phyloP scores from a whole-genome alignment of 2,113 vertebrate genomes.

The Xenopus laevis region DNA sequence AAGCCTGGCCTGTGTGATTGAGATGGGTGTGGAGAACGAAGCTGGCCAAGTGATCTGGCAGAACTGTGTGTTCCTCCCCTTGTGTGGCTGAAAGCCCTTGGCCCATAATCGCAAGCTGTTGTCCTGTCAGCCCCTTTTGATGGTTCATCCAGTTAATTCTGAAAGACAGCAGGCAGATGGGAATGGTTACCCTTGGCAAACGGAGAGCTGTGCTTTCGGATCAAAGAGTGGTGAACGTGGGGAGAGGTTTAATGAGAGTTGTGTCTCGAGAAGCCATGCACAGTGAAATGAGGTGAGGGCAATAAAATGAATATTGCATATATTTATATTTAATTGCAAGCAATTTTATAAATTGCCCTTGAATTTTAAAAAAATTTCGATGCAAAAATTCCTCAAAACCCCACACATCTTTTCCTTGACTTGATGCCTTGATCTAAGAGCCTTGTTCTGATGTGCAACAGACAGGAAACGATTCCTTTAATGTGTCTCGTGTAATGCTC shows the following conservation, averaged over 20 bases:
- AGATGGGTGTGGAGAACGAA: conserved; percentile 20
- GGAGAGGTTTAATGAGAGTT: conserved; percentile 27
- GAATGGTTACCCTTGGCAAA: conserved; percentile 42
- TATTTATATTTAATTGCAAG: too few relatives aligned
- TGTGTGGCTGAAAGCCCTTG: conserved; percentile 24
- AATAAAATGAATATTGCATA: too few relatives aligned
- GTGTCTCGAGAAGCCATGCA: not conserved
- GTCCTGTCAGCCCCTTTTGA: conserved; percentile 18
- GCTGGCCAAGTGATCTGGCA: conserved; percentile 37
- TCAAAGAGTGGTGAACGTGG: conserved; percentile 33
- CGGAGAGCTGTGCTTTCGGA: not conserved
- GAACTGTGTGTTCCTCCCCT: not conserved
- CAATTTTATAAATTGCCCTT: too few relatives aligned
- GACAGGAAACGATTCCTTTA: too few relatives aligned
- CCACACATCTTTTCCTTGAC: too few relatives aligned
- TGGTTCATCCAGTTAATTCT: conserved; percentile 28
- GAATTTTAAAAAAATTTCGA: too few relatives aligned
- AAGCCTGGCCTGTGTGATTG: conserved; percentile 36
- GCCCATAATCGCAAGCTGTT: conserved; percentile 18
- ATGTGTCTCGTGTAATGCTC: too few relatives aligned
- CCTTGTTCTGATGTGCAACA: not conserved
- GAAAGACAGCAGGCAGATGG: conserved; percentile 41
- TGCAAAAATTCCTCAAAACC: too few relatives aligned
- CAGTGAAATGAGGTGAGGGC: not conserved
- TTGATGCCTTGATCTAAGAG: not conserved